Conservation (phyloP, 1,140 invertebrate genomes). For the Bemisia tabaci region DNA sequence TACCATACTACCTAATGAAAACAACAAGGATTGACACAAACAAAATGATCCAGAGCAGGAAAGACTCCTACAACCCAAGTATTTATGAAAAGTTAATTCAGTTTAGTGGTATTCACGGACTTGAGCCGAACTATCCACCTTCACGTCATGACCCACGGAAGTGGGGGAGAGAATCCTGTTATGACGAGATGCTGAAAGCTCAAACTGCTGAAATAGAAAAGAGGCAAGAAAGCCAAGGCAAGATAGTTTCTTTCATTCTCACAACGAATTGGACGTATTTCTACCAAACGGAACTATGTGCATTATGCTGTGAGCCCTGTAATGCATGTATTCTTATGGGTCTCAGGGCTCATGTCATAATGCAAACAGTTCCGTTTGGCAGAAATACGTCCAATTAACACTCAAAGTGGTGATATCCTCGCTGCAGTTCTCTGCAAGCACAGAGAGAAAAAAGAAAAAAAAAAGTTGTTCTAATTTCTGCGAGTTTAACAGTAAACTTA, state of each 20-base stretch:
- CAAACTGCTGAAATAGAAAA: constrained; percentile 89
- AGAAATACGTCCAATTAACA: too few relatives aligned
- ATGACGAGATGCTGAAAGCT: constrained; percentile 76
- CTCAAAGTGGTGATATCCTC: too few relatives aligned
- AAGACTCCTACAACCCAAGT: constrained; percentile 89
- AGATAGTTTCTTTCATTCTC: neutral
- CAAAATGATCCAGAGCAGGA: constrained; percentile 71
- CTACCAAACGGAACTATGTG: too few relatives aligned
- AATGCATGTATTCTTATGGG: too few relatives aligned
- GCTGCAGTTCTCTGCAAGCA: too few relatives aligned
- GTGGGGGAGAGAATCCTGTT: constrained; percentile 85
- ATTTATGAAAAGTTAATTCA: constrained; percentile 95
- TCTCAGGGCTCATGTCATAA: too few relatives aligned
- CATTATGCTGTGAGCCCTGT: too few relatives aligned
- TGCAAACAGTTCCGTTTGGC: too few relatives aligned
- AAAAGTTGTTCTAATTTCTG: too few relatives aligned
- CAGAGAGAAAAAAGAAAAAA: too few relatives aligned
- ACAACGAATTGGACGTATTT: too few relatives aligned
- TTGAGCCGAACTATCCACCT: constrained; percentile 87
- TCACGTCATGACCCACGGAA: constrained; percentile 81
- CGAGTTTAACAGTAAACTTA: too few relatives aligned
- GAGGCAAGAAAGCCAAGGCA: constrained; percentile 27
- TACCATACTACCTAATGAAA: constrained; percentile 62
- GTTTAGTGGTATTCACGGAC: constrained; percentile 86
- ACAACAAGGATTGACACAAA: constrained; percentile 74